Evolutionary conservation across 2,888 invertebrate genomes (phyloP).

Genomic region (Autographa gamma): DNA sequence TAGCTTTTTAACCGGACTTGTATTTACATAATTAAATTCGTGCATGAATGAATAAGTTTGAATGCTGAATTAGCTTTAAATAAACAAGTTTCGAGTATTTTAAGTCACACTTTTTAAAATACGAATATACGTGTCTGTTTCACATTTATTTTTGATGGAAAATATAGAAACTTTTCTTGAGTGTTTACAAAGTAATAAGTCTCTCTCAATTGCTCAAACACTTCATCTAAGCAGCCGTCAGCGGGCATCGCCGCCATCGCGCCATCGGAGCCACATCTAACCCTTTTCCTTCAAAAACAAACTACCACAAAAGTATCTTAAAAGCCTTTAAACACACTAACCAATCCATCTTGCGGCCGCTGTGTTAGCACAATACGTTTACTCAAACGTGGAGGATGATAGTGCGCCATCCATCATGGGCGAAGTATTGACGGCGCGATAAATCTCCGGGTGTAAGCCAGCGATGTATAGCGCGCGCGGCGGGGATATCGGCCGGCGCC

Average conservation of each 20-base stretch:
- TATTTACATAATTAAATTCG: background rate
- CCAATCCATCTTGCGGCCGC: conserved; percentile 58
- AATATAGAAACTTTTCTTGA: background rate
- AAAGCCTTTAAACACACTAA: conserved; percentile 58
- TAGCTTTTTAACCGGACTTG: background rate
- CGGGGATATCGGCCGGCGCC: conserved; percentile 36
- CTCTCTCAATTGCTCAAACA: background rate
- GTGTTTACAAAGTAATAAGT: background rate
- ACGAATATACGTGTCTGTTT: background rate
- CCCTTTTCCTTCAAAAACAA: conserved; percentile 50
- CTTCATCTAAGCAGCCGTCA: conserved; percentile 26
- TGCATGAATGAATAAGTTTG: too few species aligned
- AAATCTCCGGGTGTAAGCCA: conserved; percentile 59
- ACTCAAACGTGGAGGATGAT: conserved; percentile 55
- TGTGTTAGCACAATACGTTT: conserved; percentile 58
- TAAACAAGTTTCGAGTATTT: too few species aligned
- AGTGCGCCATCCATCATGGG: conserved; percentile 58
- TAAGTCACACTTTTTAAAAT: background rate
- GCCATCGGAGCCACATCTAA: conserved; percentile 28
- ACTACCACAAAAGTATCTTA: conserved; percentile 53
- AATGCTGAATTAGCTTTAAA: too few species aligned
- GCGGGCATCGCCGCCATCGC: conserved; percentile 16
- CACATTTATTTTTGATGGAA: background rate
- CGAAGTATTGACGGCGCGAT: conserved; percentile 59
- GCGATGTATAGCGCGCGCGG: conserved; percentile 49